These are phyloP conservation scores for Latrodectus elegans DNA, from an alignment of 2,888 invertebrate genomes.

Conservation along the genomic window DNA sequence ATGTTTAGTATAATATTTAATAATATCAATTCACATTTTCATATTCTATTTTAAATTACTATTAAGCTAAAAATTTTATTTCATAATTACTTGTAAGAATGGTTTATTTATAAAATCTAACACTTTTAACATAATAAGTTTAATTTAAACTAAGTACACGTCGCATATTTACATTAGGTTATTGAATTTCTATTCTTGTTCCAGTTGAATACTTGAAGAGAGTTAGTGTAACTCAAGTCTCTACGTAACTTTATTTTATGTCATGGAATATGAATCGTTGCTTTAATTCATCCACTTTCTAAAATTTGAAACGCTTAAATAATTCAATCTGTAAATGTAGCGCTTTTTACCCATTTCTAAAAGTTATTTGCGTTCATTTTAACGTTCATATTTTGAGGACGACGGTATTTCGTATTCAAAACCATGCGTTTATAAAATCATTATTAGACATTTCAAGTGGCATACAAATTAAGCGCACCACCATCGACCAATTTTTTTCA, in stretches of 20 bases:
- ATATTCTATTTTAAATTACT: too few relatives aligned
- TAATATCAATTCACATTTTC: too few relatives aligned
- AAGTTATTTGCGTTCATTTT: background rate
- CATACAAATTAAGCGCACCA: slow-evolving; percentile 38
- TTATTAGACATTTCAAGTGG: slow-evolving; percentile 28
- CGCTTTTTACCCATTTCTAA: background rate
- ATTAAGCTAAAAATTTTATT: too few relatives aligned
- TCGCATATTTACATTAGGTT: too few relatives aligned
- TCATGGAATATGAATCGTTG: background rate
- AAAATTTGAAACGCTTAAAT: background rate
- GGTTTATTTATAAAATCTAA: too few relatives aligned
- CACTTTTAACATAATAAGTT: too few relatives aligned
- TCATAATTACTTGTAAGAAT: too few relatives aligned
- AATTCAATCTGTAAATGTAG: background rate
- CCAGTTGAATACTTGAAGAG: too few relatives aligned
- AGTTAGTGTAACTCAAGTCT: background rate
- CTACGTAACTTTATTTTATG: background rate
- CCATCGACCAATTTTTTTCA: too few relatives aligned
- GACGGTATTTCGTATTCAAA: slow-evolving; percentile 27
- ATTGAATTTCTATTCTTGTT: too few relatives aligned
- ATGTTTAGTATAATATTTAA: too few relatives aligned
- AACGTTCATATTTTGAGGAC: background rate
- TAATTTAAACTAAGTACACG: too few relatives aligned
- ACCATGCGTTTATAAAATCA: slow-evolving; percentile 42
- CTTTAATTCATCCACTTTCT: background rate